phyloP scores from a whole-genome alignment of 2,113 vertebrate genomes.

The Aplodontia rufa region DNA sequence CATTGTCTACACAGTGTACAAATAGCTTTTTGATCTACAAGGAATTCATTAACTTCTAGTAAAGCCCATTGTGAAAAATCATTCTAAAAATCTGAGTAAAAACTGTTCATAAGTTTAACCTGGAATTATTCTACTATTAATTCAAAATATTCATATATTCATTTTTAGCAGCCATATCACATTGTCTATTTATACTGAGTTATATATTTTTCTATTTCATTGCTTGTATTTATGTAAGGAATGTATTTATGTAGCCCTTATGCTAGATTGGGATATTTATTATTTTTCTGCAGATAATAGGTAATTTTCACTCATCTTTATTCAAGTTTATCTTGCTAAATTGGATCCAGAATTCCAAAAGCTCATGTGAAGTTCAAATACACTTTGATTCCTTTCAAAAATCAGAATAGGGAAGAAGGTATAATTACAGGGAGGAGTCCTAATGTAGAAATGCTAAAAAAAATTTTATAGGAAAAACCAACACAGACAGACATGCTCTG shows the following conservation, averaged over 20 bases:
- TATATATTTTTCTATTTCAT: neutral
- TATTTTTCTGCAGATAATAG: neutral
- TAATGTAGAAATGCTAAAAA: neutral
- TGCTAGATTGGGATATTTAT: neutral
- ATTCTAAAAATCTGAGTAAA: neutral
- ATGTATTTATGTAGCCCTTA: neutral
- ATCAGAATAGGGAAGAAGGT: neutral
- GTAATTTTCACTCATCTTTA: slow-evolving; percentile 1
- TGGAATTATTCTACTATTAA: slow-evolving; percentile 31
- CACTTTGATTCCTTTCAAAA: slow-evolving; percentile 16
- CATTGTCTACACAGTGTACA: neutral
- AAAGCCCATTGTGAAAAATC: slow-evolving; percentile 15
- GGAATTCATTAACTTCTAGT: neutral
- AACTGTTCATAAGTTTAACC: neutral
- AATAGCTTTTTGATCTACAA: slow-evolving; percentile 7
- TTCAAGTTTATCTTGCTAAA: slow-evolving; percentile 36
- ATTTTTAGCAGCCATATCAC: neutral
- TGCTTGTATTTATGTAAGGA: neutral
- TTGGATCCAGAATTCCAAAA: slow-evolving; percentile 29
- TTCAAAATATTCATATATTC: neutral
- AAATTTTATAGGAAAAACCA: slow-evolving; percentile 6
- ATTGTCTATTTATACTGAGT: neutral
- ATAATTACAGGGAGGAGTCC: neutral
- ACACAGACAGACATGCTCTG: neutral
- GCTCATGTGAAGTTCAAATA: neutral